phyloP scores from a whole-genome alignment of 2,888 invertebrate genomes.

The Trissolcus japonicus region DNA sequence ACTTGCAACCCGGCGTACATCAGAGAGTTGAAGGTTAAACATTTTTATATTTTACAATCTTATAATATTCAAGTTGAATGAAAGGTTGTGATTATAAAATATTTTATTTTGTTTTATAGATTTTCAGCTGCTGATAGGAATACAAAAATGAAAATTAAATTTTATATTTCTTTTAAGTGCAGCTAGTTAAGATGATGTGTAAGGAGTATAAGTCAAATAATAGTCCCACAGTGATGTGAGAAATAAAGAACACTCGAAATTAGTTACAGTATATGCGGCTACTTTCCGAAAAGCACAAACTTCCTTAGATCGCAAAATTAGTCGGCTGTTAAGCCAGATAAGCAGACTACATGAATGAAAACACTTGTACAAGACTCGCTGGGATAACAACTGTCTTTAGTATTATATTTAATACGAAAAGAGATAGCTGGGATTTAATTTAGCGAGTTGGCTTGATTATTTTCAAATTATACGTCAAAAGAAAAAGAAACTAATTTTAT shows the following conservation, averaged over 20 bases:
- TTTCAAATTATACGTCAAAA: too few species aligned
- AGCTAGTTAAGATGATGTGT: constrained; percentile 3
- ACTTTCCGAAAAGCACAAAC: constrained; percentile 63
- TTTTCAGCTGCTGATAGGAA: too few species aligned
- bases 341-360: constrained; percentile 73
- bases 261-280: constrained; percentile 49
- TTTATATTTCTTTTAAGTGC: too few species aligned
- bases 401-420: constrained; percentile 6
- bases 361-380: constrained; percentile 70
- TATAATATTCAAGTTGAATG: too few species aligned
- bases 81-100: too few species aligned
- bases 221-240: constrained; percentile 4
- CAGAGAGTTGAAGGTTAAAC: too few species aligned
- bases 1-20: too few species aligned
- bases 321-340: constrained; percentile 76
- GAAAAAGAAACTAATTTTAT: too few species aligned
- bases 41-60: too few species aligned
- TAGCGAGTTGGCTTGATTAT: background rate
- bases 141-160: too few species aligned
- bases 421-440: background rate
- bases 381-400: constrained; percentile 24
- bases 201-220: constrained; percentile 24
- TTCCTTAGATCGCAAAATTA: constrained; percentile 74
- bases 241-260: constrained; percentile 21
- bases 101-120: too few species aligned